Evolutionary conservation across 2,113 vertebrate genomes (phyloP).

Genomic region (Bubo blakistoni): DNA sequence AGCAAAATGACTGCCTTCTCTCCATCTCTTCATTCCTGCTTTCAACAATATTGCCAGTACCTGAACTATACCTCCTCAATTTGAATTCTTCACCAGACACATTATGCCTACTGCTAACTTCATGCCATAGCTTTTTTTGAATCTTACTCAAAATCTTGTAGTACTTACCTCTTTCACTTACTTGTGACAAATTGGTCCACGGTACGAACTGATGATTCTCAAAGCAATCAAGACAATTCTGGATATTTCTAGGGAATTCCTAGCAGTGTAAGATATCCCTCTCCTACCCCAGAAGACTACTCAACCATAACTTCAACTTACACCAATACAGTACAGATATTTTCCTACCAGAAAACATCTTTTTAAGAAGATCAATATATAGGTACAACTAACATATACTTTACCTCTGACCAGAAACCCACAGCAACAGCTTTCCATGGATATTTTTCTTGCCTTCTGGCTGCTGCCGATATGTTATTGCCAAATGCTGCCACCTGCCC

Average conservation of each 20-base stretch:
- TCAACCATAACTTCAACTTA: background rate
- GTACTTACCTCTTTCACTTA: background rate
- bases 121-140: background rate
- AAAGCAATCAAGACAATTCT: background rate
- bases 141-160: background rate
- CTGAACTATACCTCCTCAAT: background rate
- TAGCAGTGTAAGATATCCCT: background rate
- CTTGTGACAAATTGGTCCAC: background rate
- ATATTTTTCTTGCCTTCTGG: constrained; percentile 91
- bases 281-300: background rate
- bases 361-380: background rate
- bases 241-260: background rate
- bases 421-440: constrained; percentile 82
- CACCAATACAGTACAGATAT: background rate
- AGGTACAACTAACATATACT: background rate
- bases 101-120: background rate
- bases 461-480: constrained; percentile 88
- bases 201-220: background rate
- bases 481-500: constrained; percentile 90
- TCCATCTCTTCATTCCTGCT: background rate
- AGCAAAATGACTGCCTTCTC: background rate
- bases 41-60: background rate
- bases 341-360: background rate
- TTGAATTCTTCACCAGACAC: background rate
- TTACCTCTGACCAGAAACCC: constrained; percentile 94